A percentile compares a stretch with the other conserved stretches of the same genome.
Evolutionary conservation across 2,797 vertebrate genomes (phyloP).

Genomic region (Scolopax bukidnonensis): DNA sequence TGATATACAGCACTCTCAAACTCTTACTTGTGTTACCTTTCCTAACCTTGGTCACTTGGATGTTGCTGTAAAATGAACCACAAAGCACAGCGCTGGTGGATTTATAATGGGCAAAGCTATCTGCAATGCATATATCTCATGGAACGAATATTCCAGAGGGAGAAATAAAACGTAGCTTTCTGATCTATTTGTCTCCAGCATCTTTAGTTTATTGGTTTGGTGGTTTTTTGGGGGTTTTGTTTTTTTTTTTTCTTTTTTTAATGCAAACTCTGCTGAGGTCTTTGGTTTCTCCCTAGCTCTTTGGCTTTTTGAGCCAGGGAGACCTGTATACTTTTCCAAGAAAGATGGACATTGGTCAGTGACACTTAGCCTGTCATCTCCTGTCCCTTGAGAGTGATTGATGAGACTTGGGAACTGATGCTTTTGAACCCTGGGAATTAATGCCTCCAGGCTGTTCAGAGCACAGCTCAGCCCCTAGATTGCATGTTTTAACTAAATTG

Average conservation of each 20-base stretch:
- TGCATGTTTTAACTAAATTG: conserved; percentile 27
- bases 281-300: not conserved
- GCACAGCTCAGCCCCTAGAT: not conserved
- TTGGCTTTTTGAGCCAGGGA: not conserved
- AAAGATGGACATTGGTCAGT: not conserved
- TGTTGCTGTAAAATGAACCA: not conserved
- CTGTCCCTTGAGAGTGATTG: not conserved
- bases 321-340: not conserved
- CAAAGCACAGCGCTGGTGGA: not conserved
- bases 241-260: not conserved
- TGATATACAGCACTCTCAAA: not conserved
- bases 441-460: not conserved
- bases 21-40: not conserved
- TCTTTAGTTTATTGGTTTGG: not conserved
- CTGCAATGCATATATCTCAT: fast-evolving
- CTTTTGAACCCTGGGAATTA: conserved; percentile 19
- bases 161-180: not conserved
- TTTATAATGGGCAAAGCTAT: not conserved
- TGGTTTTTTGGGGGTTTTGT: too few species aligned
- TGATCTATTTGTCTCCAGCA: not conserved
- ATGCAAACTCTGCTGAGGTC: not conserved
- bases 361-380: not conserved
- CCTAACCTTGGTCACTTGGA: not conserved
- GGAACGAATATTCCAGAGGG: not conserved
- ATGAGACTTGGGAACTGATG: conserved; percentile 13